Evolutionary conservation across 2,113 vertebrate species (phyloP), one percentile per base, ranked within the genome.

Genomic region (Mesoclemmys tuberculata): DNA sequence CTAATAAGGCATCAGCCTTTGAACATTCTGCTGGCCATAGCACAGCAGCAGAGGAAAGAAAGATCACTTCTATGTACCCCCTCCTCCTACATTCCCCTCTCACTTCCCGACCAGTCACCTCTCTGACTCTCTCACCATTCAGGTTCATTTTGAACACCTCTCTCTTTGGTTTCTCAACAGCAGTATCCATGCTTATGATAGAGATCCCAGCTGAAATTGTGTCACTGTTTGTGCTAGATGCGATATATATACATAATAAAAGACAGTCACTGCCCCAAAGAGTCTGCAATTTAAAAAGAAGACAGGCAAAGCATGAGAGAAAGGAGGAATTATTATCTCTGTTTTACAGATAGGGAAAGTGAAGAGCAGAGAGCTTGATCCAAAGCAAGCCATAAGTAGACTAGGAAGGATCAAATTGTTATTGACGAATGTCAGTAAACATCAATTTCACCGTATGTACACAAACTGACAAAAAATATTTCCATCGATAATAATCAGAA

Each of bases 301-400:
- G 64, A 38, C 85, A 83, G 80, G 82, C 49, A 90, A 92, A 89
- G 54, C 56, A 80, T 0, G 0, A 78, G 49, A 48, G 51, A 2
- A 93, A 93, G 93, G 85, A 22, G 56, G 74, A 49, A 88, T 93
- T 93, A 90, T 61, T 83, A 89, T 82, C 93, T 82, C 56, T 52
- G 51, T 82, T 74, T 48, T 46, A 6, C 12, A 95, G 80, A 44
- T 90, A 46, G 85, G 27, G 85, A 58, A 90, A 89, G 71, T 35
- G 38, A 93, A 83, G 82, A 78, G 91, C 93, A 92, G 82, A 71
- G 64, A 38, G 64, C 29, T 64, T 82, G 68, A 46, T 6, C 3
- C 16, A 80, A 92, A 71, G n/a, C 19, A 71, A 71, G 64, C 9
- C 64, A 38, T 71, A 71, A 38, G 18, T 71, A 38, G n/a, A 18